Evolutionary conservation across 2,797 vertebrate species (phyloP).

Genomic region (Pipistrellus pipistrellus): DNA sequence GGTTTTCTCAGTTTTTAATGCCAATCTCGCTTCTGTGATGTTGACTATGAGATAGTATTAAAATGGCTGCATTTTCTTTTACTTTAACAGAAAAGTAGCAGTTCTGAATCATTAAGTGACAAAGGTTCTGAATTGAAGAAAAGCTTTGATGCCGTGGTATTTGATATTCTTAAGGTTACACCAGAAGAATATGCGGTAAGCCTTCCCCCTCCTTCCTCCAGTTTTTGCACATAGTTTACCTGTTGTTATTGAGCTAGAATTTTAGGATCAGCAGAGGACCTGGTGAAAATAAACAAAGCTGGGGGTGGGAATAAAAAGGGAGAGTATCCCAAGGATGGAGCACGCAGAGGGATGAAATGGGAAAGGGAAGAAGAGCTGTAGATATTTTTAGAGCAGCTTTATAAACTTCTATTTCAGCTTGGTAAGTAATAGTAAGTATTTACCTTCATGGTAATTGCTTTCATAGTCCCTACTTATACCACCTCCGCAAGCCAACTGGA

Average conservation of each 20-base stretch:
- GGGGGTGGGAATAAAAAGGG: background rate
- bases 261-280: background rate
- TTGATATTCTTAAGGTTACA: constrained; percentile 98
- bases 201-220: background rate
- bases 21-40: background rate
- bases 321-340: background rate
- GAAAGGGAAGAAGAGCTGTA: background rate
- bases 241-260: background rate
- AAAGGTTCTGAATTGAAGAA: constrained; percentile 98
- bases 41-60: background rate
- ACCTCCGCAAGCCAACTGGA: background rate
- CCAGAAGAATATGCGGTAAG: constrained; percentile 99
- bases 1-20: background rate
- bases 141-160: constrained; percentile 99
- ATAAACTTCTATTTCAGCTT: background rate
- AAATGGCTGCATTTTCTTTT: constrained; percentile 47
- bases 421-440: background rate
- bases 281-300: background rate
- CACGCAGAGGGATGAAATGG: background rate
- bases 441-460: background rate
- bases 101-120: constrained; percentile 98
- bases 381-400: background rate
- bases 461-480: background rate
- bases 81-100: constrained; percentile 95
- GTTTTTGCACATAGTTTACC: background rate